These are phyloP conservation scores for Hylyphantes graminicola DNA, from an alignment of 1,140 invertebrate species.

Conservation along the genomic window DNA sequence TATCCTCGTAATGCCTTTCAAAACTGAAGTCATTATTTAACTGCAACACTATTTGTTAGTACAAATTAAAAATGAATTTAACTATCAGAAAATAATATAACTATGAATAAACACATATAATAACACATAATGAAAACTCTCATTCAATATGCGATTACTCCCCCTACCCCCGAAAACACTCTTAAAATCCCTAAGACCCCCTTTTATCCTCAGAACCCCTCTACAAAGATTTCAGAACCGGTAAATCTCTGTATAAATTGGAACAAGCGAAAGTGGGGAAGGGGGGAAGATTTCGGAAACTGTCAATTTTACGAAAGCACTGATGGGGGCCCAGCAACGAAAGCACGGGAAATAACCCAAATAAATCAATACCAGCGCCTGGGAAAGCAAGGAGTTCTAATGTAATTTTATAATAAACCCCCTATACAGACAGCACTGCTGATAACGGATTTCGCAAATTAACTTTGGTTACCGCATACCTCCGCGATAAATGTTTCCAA, in stretches of 20 bases:
- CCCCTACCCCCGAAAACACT: slow-evolving; percentile 8
- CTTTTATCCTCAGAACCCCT: not conserved
- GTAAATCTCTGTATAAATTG: slow-evolving; percentile 55
- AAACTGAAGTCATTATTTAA: too few species aligned
- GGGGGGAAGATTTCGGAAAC: slow-evolving; percentile 54
- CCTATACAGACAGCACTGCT: not conserved
- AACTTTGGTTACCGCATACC: slow-evolving; percentile 58
- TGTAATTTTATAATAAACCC: slow-evolving; percentile 52
- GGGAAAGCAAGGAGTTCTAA: not conserved
- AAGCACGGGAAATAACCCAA: slow-evolving; percentile 15
- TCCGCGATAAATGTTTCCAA: slow-evolving; percentile 58
- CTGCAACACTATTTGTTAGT: too few species aligned
- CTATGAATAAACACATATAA: too few species aligned
- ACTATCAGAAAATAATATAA: too few species aligned
- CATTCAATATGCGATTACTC: slow-evolving; percentile 43
- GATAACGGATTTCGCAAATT: slow-evolving; percentile 60
- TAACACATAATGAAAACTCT: too few species aligned
- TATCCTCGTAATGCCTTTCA: too few species aligned
- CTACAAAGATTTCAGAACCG: slow-evolving; percentile 29
- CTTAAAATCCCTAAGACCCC: not conserved
- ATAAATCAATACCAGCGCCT: slow-evolving; percentile 54
- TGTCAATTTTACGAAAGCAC: slow-evolving; percentile 52
- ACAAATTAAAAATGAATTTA: too few species aligned
- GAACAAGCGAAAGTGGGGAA: slow-evolving; percentile 23
- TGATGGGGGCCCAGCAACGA: not conserved